These are phyloP conservation scores for Thalpophila matura DNA, from an alignment of 2,888 invertebrate species.

Conservation along the genomic window DNA sequence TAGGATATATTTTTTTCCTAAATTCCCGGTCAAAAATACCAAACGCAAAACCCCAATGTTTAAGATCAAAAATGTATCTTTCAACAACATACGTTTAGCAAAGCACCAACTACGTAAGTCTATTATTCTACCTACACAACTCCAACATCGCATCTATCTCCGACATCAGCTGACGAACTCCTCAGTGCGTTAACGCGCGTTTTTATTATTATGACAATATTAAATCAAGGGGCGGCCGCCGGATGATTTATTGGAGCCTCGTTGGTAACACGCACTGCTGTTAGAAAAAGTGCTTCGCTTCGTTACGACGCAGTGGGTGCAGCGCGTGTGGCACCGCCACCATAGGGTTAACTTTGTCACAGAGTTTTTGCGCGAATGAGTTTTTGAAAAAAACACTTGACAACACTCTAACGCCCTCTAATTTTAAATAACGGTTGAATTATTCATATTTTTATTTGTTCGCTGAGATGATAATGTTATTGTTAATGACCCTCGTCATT, in stretches of 20 bases:
- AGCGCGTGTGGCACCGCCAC: slow-evolving; percentile 49
- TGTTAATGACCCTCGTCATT: too few relatives aligned
- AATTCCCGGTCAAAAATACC: too few relatives aligned
- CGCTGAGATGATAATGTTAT: too few relatives aligned
- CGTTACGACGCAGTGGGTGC: slow-evolving; percentile 52
- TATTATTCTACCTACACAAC: slow-evolving; percentile 34
- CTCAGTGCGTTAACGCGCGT: slow-evolving; percentile 76
- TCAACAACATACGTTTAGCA: too few relatives aligned
- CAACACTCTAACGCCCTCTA: too few relatives aligned
- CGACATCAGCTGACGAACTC: slow-evolving; percentile 25
- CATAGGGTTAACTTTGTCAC: slow-evolving; percentile 23
- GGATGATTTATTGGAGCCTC: slow-evolving; percentile 83
- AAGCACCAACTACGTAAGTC: not conserved
- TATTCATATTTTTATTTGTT: too few relatives aligned
- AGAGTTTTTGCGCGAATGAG: not conserved
- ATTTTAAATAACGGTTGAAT: too few relatives aligned
- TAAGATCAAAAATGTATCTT: too few relatives aligned
- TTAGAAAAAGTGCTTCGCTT: slow-evolving; percentile 59
- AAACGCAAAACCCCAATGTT: too few relatives aligned
- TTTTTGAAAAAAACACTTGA: too few relatives aligned
- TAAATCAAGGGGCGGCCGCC: slow-evolving; percentile 82
- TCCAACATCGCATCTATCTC: slow-evolving; percentile 41
- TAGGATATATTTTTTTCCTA: too few relatives aligned
- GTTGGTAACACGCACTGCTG: slow-evolving; percentile 67
- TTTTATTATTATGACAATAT: slow-evolving; percentile 88